Percentiles rank a stretch among this genome's conserved stretches.
These are phyloP conservation scores for Montipora foliosa DNA, from an alignment of 64 coral and sea anemone genomes.

Conservation along the genomic window DNA sequence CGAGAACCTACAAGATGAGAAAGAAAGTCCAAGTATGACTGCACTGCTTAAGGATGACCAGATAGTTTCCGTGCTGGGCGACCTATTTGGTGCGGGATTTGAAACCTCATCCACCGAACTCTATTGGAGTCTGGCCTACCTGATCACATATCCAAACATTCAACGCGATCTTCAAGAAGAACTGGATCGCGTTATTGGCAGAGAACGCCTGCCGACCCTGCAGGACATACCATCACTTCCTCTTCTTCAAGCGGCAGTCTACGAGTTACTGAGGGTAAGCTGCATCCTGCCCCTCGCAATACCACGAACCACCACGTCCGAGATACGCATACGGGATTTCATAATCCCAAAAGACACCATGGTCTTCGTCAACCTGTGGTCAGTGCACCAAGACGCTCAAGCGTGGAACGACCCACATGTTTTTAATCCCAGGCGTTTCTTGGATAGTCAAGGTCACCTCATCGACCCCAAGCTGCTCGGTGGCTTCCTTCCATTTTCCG, in stretches of 20 bases:
- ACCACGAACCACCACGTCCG: conserved; percentile 68
- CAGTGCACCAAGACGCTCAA: conserved; percentile 48
- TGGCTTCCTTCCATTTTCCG: conserved; percentile 74
- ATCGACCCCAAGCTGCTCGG: conserved; percentile 22
- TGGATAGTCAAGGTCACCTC: conserved; percentile 66
- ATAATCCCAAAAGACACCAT: conserved; percentile 86
- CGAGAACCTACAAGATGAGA: too few relatives aligned
- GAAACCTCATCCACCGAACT: conserved; percentile 60
- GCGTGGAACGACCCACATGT: conserved; percentile 75
- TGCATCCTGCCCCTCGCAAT: conserved; percentile 40
- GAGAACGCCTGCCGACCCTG: conserved; percentile 43
- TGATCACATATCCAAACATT: conserved; percentile 71
- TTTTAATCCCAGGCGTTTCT: conserved; percentile 79
- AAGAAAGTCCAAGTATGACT: too few relatives aligned
- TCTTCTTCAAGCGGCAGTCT: conserved; percentile 65
- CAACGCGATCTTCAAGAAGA: conserved; percentile 68
- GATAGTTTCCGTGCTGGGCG: too few relatives aligned
- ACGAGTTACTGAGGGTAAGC: conserved; percentile 71
- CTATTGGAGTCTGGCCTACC: conserved; percentile 64
- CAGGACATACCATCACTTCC: conserved; percentile 66
- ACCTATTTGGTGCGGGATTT: too few relatives aligned
- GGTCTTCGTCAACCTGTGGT: conserved; percentile 84
- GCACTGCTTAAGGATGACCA: too few relatives aligned
- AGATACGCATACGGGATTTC: conserved; percentile 51
- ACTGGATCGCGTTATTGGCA: conserved; percentile 61